Percentiles rank a stretch among this genome's conserved stretches.
Conservation (phyloP, 2,113 vertebrate genomes). For the Promerops cafer region DNA sequence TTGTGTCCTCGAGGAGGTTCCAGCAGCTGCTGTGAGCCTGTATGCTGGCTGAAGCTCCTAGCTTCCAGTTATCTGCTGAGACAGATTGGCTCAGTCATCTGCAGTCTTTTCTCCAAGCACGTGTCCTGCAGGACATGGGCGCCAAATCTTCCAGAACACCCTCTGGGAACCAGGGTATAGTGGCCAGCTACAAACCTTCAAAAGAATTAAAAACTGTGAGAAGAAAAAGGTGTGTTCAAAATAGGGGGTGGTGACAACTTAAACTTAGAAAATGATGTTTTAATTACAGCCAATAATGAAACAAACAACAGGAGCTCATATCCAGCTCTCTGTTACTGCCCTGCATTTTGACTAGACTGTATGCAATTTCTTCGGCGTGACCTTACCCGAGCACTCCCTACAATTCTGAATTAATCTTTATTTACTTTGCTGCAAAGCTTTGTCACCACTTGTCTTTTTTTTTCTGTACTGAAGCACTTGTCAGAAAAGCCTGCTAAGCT, state of each 20-base stretch:
- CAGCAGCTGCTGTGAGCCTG: not conserved
- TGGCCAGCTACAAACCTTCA: not conserved
- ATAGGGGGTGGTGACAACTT: not conserved
- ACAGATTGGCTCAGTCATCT: not conserved
- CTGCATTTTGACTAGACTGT: not conserved
- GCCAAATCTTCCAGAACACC: not conserved
- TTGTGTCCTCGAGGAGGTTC: not conserved
- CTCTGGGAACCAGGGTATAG: not conserved
- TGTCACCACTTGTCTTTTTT: not conserved
- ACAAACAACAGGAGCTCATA: not conserved
- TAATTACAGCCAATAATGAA: not conserved
- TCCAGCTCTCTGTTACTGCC: not conserved
- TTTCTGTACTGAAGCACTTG: not conserved
- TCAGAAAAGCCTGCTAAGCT: constrained; percentile 14
- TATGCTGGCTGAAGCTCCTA: not conserved
- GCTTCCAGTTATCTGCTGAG: not conserved
- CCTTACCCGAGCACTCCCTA: not conserved
- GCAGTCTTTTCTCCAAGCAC: not conserved
- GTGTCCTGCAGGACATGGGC: not conserved
- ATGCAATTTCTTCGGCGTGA: not conserved
- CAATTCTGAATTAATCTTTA: constrained; percentile 33
- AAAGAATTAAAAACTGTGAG: not conserved
- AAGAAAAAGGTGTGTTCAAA: not conserved
- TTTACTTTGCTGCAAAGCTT: constrained; percentile 32
- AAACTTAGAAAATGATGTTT: not conserved